These are phyloP conservation scores for Apodemia zela DNA, from an alignment of 2,888 invertebrate species.

Conservation along the genomic window DNA sequence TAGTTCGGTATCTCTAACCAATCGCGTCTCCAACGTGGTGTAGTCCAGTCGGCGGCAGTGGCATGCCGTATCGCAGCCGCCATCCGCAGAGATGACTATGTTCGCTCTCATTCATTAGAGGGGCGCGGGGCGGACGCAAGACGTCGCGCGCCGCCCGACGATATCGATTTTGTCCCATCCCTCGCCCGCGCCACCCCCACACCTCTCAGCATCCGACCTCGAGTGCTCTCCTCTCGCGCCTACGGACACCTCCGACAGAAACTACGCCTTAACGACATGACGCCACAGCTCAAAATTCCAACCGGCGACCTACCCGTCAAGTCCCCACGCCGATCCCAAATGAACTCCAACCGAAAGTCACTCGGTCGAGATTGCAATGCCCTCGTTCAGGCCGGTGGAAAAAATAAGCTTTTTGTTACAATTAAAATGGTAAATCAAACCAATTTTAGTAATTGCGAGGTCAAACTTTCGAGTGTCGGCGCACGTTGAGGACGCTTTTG, in stretches of 20 bases:
- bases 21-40: conserved; percentile 46
- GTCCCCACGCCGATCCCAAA: conserved; percentile 61
- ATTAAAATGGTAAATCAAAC: conserved; percentile 81
- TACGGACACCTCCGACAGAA: conserved; percentile 75
- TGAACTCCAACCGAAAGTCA: conserved; percentile 74
- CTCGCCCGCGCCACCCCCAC: conserved; percentile 54
- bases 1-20: conserved; percentile 44
- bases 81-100: conserved; percentile 77
- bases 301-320: conserved; percentile 45
- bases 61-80: conserved; percentile 60
- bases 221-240: conserved; percentile 79
- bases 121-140: conserved; percentile 64
- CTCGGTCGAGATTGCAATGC: conserved; percentile 76
- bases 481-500: conserved; percentile 54
- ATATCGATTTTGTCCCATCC: conserved; percentile 77
- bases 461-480: conserved; percentile 71
- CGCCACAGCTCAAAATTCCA: conserved; percentile 73
- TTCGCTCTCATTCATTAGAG: conserved; percentile 78
- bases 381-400: conserved; percentile 58
- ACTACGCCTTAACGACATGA: conserved; percentile 72
- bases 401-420: conserved; percentile 80
- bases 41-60: conserved; percentile 42
- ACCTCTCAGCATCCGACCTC: conserved; percentile 78
- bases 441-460: conserved; percentile 79
- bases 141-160: conserved; percentile 79